Evolutionary conservation across 2,797 vertebrate species (phyloP), one percentile per base, ranked within the genome.

Genomic region (Columba guinea): DNA sequence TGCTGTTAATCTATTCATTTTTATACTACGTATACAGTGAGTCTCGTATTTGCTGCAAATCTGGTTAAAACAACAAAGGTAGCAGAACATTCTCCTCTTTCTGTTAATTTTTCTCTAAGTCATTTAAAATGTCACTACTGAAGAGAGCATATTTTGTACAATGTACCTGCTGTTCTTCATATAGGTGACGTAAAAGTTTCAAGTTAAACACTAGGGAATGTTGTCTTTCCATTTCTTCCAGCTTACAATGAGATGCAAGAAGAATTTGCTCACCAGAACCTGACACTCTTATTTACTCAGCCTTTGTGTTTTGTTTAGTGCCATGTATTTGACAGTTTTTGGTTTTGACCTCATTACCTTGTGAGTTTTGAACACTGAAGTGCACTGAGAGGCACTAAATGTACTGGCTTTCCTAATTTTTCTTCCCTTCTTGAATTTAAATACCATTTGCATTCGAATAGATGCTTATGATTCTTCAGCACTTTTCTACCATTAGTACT

Each of bases 381-480:
- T 75, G 39, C 18, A 30, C 56, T 70, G 51, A 89, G 86, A 85
- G 11, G 35, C 49, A 85, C 35, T 64, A 67, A 87, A 90, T 63
- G 17, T 84, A 28, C 69, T 75, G 44, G 20, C 34, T 81, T 86
- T 76, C 75, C 32, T 68, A 80, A 49, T 71, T 90, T 90, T 91
- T 73, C 39, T 67, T 73, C 18, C 18, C 30, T 91, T 81, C 91
- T 37, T 88, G 87, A 46, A 82, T 94, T 86, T 86, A 84, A 94
- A 93, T 91, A 59, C n/a, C 32, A 91, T 96, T 32, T 84, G 26
- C 89, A 84, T 92, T 84, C 73, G 39, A 95, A 93, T 65, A 91
- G 69, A 70, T 70, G 44, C 8, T 81, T 94, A 71, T 76, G 76
- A 78, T 75, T 69, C 55, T 90, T 96, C 89, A 94, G 85, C 82